Conservation (phyloP, 2,797 vertebrate species). For the Nothura maculosa region DNA sequence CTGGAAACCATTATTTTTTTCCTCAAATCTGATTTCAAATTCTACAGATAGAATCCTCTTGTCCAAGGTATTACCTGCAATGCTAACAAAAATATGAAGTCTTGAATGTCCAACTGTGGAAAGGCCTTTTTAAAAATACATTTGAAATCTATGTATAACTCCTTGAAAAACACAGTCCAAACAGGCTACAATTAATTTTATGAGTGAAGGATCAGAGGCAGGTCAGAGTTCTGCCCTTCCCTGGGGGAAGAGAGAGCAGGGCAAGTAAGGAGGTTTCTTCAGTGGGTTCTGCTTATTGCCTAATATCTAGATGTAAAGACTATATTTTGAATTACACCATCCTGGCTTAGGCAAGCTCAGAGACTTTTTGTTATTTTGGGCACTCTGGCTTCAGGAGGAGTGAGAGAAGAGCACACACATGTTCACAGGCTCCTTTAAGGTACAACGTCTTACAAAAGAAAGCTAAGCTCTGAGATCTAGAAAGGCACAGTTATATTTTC, state of each 20-base stretch:
- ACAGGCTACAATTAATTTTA: not conserved
- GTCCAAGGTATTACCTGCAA: not conserved
- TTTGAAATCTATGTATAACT: not conserved
- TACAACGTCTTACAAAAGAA: not conserved
- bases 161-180: not conserved
- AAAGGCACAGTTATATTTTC: rapidly evolving
- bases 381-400: not conserved
- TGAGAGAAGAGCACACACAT: not conserved
- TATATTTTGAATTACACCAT: not conserved
- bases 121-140: not conserved
- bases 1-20: not conserved
- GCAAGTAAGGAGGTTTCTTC: not conserved
- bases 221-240: not conserved
- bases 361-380: not conserved
- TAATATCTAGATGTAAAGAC: not conserved
- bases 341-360: not conserved
- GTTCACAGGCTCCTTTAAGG: not conserved
- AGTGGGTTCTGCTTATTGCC: not conserved
- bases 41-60: not conserved
- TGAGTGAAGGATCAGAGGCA: not conserved
- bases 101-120: not conserved
- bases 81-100: not conserved
- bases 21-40: not conserved
- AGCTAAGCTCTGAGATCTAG: not conserved
- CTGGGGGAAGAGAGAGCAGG: not conserved